Evolutionary conservation across 2,113 vertebrate species (phyloP).

Genomic region (Cynoglossus semilaevis): DNA sequence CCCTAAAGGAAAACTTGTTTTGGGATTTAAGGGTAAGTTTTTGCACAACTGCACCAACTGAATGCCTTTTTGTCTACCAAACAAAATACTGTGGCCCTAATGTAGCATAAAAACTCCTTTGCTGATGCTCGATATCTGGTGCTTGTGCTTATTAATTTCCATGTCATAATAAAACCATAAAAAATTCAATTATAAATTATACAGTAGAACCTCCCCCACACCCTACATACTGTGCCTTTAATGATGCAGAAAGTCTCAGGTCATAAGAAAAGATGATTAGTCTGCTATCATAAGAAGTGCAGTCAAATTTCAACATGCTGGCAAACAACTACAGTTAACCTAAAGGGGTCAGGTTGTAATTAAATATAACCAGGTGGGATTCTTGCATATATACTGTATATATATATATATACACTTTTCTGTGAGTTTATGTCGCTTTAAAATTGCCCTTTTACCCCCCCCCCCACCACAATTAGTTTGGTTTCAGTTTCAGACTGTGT

Average conservation of each 20-base stretch:
- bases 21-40: no score
- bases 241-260: slow-evolving; percentile 3
- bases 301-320: not conserved
- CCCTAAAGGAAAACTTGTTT: not conserved
- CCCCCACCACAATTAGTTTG: no score
- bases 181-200: not conserved
- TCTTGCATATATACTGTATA: no score
- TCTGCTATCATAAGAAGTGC: not conserved
- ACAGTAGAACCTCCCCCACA: not conserved
- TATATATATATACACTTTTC: no score
- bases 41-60: no score
- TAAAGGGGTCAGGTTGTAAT: not conserved
- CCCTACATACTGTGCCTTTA: not conserved
- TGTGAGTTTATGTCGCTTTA: no score
- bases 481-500: no score
- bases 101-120: not conserved
- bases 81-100: not conserved
- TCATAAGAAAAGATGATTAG: not conserved
- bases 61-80: no score
- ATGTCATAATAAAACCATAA: not conserved
- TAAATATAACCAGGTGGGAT: no score
- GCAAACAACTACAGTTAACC: not conserved
- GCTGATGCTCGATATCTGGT: no score
- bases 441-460: no score
- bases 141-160: not conserved